phyloP scores from a whole-genome alignment of 2,797 vertebrate species.

The Melanitta fusca region DNA sequence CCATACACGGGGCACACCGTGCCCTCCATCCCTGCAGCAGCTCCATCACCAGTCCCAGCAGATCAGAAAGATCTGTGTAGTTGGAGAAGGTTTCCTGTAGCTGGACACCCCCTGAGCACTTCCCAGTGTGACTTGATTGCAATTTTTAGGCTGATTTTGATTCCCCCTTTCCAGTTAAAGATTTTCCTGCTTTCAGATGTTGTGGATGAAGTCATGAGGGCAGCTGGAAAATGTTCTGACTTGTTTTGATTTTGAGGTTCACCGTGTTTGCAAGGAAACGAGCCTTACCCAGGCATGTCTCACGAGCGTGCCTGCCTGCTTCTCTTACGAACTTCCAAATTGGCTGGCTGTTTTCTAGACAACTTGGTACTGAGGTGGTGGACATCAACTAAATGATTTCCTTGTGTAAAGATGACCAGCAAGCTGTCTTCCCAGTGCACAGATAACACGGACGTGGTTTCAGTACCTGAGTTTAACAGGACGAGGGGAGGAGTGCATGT shows the following conservation, averaged over 20 bases:
- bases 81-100: neutral
- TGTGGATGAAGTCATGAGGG: neutral
- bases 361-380: neutral
- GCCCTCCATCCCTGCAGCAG: neutral
- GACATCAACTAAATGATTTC: neutral
- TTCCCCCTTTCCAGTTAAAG: neutral
- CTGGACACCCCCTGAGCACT: neutral
- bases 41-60: accelerated
- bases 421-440: neutral
- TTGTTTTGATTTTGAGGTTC: neutral
- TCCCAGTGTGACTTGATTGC: neutral
- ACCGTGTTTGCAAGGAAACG: neutral
- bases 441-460: neutral
- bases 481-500: neutral
- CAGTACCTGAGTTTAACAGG: neutral
- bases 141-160: neutral
- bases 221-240: neutral
- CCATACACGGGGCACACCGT: accelerated
- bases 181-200: neutral
- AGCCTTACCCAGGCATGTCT: neutral
- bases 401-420: neutral
- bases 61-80: neutral
- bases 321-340: neutral
- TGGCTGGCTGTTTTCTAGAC: neutral
- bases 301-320: neutral